Percentiles rank a stretch among this genome's conserved stretches.
Evolutionary conservation across 92 coral and sea anemone species (phyloP).

Genomic region (Palythoa grandiflora): DNA sequence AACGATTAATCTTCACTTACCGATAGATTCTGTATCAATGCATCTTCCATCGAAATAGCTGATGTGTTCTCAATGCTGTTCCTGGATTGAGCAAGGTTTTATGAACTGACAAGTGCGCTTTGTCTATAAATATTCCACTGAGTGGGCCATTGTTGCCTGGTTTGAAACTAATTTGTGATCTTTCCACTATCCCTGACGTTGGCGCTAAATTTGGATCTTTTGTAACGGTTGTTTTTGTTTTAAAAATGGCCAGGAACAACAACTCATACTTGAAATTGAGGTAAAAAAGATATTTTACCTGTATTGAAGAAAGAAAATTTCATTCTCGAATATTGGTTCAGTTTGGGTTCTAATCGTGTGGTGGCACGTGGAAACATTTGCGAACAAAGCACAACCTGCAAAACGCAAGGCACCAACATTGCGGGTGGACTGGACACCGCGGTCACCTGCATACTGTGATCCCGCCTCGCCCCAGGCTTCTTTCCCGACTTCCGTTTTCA

Average conservation of each 20-base stretch:
- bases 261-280: neutral
- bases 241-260: neutral
- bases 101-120: neutral
- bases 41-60: slow-evolving; percentile 1
- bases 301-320: neutral
- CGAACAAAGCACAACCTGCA: slow-evolving; percentile 40
- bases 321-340: neutral
- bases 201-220: slow-evolving; percentile 21
- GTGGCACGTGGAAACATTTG: slow-evolving; percentile 14
- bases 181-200: neutral
- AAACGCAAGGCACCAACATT: neutral
- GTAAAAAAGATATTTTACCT: neutral
- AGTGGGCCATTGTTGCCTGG: neutral
- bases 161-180: neutral
- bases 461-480: slow-evolving; percentile 5
- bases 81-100: neutral
- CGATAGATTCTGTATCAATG: neutral
- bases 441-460: neutral
- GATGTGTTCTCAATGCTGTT: neutral
- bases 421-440: neutral
- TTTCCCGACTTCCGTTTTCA: neutral
- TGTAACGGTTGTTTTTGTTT: neutral
- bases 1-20: neutral
- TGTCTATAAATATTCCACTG: slow-evolving; percentile 7
- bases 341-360: slow-evolving; percentile 6